Conservation (phyloP, 2,113 vertebrate species). For the Lonchura striata region DNA sequence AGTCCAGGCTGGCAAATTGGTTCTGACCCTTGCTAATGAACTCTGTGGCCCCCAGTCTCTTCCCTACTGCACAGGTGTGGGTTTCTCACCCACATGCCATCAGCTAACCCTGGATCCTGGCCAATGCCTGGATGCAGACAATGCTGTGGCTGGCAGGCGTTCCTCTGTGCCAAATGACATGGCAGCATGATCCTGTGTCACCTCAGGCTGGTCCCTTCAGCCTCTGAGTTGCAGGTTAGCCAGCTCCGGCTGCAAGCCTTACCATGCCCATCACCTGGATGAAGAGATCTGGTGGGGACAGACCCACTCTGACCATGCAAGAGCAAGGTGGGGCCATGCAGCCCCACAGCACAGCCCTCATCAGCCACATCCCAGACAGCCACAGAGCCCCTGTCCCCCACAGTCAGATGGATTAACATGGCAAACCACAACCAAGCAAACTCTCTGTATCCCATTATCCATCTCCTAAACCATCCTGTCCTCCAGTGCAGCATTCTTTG, state of each 20-base stretch:
- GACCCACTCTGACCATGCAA: not conserved
- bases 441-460: not conserved
- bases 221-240: not conserved
- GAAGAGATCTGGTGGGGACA: not conserved
- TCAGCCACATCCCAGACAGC: not conserved
- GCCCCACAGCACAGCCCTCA: not conserved
- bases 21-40: not conserved
- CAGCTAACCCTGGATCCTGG: not conserved
- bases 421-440: not conserved
- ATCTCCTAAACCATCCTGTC: not conserved
- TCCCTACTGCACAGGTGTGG: not conserved
- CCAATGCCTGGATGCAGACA: not conserved
- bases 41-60: not conserved
- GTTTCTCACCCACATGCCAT: not conserved
- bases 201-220: accelerated
- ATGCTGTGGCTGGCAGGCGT: not conserved
- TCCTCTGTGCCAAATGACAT: not conserved
- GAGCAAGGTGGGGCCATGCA: not conserved
- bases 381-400: not conserved
- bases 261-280: accelerated
- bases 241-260: not conserved
- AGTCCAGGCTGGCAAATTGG: not conserved
- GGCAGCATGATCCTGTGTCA: not conserved
- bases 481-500: not conserved
- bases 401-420: not conserved